Conservation (phyloP, 2,888 invertebrate genomes). For the Apomyelois bistriatella region DNA sequence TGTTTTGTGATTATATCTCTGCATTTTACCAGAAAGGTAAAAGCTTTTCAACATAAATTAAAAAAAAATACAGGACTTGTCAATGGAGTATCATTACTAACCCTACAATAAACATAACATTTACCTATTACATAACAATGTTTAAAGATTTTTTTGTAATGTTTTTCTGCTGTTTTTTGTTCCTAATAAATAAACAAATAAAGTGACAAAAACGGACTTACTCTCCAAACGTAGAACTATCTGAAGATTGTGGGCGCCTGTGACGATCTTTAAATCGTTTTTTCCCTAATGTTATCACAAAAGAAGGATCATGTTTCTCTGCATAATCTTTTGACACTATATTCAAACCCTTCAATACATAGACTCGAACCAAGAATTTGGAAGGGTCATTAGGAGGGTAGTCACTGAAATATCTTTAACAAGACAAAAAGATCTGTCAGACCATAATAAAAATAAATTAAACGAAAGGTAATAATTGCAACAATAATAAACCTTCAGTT, state of each 20-base stretch:
- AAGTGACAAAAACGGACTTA: constrained; percentile 40
- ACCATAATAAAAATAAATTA: too few species aligned
- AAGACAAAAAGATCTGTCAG: not conserved
- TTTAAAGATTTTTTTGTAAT: too few species aligned
- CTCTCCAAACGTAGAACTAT: constrained; percentile 92
- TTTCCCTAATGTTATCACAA: constrained; percentile 84
- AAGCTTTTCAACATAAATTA: too few species aligned
- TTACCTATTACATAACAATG: too few species aligned
- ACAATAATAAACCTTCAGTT: too few species aligned
- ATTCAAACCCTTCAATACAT: constrained; percentile 86
- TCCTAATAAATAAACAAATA: not conserved
- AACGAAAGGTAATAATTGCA: too few species aligned
- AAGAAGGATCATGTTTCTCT: constrained; percentile 89
- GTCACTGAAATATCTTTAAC: constrained; percentile 73
- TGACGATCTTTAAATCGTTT: constrained; percentile 82
- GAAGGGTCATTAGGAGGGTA: constrained; percentile 82
- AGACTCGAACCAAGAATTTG: constrained; percentile 86
- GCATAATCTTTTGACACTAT: constrained; percentile 85
- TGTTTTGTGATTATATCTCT: too few species aligned
- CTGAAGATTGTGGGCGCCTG: constrained; percentile 84
- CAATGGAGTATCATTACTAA: too few species aligned
- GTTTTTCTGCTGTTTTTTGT: too few species aligned
- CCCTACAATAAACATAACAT: too few species aligned
- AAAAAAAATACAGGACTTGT: too few species aligned
- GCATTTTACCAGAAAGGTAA: too few species aligned